Base-by-base conservation (phyloP, 2,113 vertebrate species). In the Sitta europaea region DNA sequence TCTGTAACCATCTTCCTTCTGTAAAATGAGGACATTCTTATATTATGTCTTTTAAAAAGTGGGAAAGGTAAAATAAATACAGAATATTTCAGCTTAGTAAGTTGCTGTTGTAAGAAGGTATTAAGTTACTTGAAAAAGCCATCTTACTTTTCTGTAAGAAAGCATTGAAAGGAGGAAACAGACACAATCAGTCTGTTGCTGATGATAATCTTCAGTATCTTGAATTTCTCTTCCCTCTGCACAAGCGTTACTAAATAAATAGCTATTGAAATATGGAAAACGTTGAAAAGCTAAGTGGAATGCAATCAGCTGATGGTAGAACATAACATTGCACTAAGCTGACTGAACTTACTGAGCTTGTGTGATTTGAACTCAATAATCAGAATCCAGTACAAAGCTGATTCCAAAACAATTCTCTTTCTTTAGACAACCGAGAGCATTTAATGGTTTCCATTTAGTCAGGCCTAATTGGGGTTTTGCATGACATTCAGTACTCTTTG, bases 381-480 rank as follows among this genome's bases (percentile, higher is more conserved):
- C 85, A 89, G 79, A 96, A 93, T 66, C 84, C 77, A 90, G 25
- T 92, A 67, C 84, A 93, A 95, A 93, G 71, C 91, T 86, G 57
- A 96, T 91, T 88, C 75, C 63, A 94, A 85, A 83, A 89, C 31
- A 93, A 6, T 88, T 55, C 47, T 93, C 75, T 92, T 67, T 94
- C 80, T 92, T 90, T 80, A 86, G 81, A 92, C 85, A 90, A 58
- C 73, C 20, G 42, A 75, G 89, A 94, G 42, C 76, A 77, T 92
- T 94, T 86, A 95, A 91, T 63, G 71, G 66, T 72, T 90, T 95
- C 75, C 76, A 74, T 96, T 96, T 94, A 81, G 66, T 91, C 73
- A 77, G 31, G 58, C 63, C 91, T 96, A 87, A 95, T 76, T 96
- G 92, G 90, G 31, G 94, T 97, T 97, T 97, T 97, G 83, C 86